phyloP scores from a whole-genome alignment of 92 coral and sea anemone genomes.

The Hydrozoanthus gracilis region DNA sequence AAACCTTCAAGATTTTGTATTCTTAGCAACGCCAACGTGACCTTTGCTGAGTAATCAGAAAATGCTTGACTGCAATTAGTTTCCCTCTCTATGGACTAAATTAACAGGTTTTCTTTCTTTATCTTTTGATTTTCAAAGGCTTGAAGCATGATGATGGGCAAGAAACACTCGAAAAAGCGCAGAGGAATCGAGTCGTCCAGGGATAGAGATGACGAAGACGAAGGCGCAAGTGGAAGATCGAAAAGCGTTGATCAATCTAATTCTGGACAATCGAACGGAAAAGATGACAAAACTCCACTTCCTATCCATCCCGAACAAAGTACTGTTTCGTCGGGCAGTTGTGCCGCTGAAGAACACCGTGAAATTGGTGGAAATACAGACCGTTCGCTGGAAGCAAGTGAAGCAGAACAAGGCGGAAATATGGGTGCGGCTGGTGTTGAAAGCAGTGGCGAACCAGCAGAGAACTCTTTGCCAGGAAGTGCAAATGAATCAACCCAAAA shows the following conservation, averaged over 20 bases:
- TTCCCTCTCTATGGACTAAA: background rate
- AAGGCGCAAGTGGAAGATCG: background rate
- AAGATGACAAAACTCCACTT: no score
- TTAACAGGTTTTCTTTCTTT: background rate
- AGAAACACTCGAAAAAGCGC: slow-evolving; percentile 2
- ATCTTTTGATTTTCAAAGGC: no score
- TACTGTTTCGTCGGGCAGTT: background rate
- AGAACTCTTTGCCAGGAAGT: background rate
- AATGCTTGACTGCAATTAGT: background rate
- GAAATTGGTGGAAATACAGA: background rate
- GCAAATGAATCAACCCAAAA: background rate
- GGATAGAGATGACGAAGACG: background rate
- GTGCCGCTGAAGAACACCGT: background rate
- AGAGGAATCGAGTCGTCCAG: background rate
- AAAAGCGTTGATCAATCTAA: no score
- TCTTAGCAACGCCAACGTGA: no score
- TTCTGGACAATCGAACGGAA: no score
- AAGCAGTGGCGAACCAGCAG: background rate
- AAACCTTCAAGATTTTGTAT: background rate
- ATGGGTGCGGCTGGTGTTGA: background rate
- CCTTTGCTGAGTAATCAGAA: no score
- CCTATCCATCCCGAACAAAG: no score
- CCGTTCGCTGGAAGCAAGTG: background rate
- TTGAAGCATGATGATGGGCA: slow-evolving; percentile 9
- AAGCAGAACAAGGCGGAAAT: background rate